Evolutionary conservation across 2,888 invertebrate species (phyloP), one percentile per base, ranked within the genome.

Genomic region (Amblyteles armatorius): DNA sequence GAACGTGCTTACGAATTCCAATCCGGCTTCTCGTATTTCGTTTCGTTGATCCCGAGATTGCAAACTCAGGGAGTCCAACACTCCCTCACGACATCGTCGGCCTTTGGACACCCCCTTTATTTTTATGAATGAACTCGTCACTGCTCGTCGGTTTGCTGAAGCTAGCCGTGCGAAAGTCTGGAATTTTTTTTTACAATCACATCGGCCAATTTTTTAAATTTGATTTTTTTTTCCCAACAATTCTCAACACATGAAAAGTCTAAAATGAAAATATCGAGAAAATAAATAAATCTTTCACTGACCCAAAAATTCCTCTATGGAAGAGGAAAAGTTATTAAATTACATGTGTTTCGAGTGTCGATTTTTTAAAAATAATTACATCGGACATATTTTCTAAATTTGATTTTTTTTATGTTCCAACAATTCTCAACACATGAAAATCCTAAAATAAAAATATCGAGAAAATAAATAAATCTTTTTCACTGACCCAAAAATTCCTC

Each of bases 1-100:
- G 73, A 69, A 69, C 50, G 55, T 68, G 81, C 55, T 78, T 57
- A 63, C 81, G 78, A 81, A 81, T 84, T 84, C 60, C 81, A 57
- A 82, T 78, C 78, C 48, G 57, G 72, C 57, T 67, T 84, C 77
- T 84, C 81, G 77, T 69, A 40, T 77, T 77, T 67, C 77, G 55
- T 78, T 81, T 68, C 84, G 80, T 72, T 81, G 69, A 57, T 71
- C 44, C 76, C 60, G 29, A 33, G 73, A 72, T 50, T 44, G 55
- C 73, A 57, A 55, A 77, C 36, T 50, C 50, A 26, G 52, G 36
- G 40, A 26, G 67, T 40, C 67, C 26, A 55, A 67, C 9, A 67
- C 50, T 65, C 3, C 44, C n/a, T 48, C 74, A 63, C 50, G 50
- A 57, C 22, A 57, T 22, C 57, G 57, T 22, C n/a, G 55, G 44